Conservation (phyloP, 2,888 invertebrate genomes). For the Meandrusa payeni region DNA sequence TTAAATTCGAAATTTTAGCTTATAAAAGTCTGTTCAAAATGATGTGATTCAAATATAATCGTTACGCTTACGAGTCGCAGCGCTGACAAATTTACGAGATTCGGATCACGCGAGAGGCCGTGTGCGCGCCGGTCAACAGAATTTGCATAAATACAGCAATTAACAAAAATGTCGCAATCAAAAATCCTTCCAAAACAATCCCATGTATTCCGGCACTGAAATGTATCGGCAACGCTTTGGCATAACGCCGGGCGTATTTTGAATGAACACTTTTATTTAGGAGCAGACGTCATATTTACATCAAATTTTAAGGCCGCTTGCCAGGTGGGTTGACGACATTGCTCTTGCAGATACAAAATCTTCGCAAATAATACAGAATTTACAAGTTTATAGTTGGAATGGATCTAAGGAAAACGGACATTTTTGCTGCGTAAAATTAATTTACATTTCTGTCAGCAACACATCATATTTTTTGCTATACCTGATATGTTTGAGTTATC, state of each 20-base stretch:
- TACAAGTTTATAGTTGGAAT: slow-evolving; percentile 2
- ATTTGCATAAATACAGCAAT: slow-evolving; percentile 10
- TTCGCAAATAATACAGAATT: slow-evolving; percentile 3
- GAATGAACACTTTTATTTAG: slow-evolving; percentile 23
- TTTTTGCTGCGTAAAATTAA: background rate
- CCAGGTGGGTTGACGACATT: slow-evolving; percentile 21
- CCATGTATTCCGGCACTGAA: slow-evolving; percentile 8
- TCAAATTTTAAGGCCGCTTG: slow-evolving; percentile 7
- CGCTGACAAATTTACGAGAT: slow-evolving; percentile 13
- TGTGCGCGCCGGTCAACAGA: slow-evolving; percentile 3
- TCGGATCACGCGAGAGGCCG: slow-evolving; percentile 3
- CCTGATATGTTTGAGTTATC: too few species aligned
- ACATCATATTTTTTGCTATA: too few species aligned
- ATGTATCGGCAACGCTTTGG: slow-evolving; percentile 15
- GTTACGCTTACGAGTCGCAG: slow-evolving; percentile 4
- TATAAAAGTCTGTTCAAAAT: slow-evolving; percentile 6
- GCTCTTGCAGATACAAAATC: slow-evolving; percentile 6
- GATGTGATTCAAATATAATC: slow-evolving; percentile 8
- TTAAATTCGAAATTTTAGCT: too few species aligned
- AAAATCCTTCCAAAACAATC: background rate
- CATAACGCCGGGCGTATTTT: slow-evolving; percentile 19
- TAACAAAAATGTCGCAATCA: slow-evolving; percentile 17
- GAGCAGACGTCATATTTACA: slow-evolving; percentile 19
- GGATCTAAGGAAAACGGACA: background rate
- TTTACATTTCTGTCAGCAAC: too few species aligned